Percentiles rank a stretch among this genome's conserved stretches.
phyloP scores from a whole-genome alignment of 2,888 invertebrate genomes.

The Scaptodrosophila latifasciaeformis region DNA sequence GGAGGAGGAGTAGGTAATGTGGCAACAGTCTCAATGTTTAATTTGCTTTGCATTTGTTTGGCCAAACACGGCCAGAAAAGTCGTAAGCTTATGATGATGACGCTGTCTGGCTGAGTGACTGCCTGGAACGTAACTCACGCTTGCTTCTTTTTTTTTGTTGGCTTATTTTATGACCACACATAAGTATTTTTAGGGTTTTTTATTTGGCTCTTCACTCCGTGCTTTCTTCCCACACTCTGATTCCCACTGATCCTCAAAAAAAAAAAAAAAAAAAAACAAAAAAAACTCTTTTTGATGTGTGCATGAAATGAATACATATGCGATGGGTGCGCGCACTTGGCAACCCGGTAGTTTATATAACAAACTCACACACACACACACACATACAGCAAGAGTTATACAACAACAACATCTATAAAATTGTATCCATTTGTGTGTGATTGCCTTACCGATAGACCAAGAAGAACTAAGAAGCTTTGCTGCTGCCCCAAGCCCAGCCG shows the following conservation, averaged over 20 bases:
- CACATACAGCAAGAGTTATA: conserved; percentile 3
- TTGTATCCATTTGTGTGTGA: conserved; percentile 5
- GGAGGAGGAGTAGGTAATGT: background rate
- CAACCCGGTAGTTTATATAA: background rate
- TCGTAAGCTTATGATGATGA: conserved; percentile 40
- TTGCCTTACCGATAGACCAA: no score
- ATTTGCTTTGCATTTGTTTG: conserved; percentile 64
- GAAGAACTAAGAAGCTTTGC: conserved; percentile 33
- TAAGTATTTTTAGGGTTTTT: conserved; percentile 46
- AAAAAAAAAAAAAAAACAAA: background rate
- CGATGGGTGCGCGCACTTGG: conserved; percentile 1
- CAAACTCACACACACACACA: conserved; percentile 8
- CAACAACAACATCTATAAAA: background rate
- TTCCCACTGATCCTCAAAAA: conserved; percentile 48
- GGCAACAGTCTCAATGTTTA: conserved; percentile 41
- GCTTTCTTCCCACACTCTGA: conserved; percentile 49
- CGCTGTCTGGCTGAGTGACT: conserved; percentile 25
- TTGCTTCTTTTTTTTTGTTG: no score
- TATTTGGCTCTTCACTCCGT: conserved; percentile 16
- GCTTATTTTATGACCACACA: conserved; percentile 62
- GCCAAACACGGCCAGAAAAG: conserved; percentile 36
- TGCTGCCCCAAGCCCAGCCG: no score
- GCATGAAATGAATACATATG: conserved; percentile 34
- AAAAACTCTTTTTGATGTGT: conserved; percentile 20
- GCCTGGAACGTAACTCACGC: conserved; percentile 50